Conservation (phyloP, 2,797 vertebrate species). For the Neosilurus mollespiculum region DNA sequence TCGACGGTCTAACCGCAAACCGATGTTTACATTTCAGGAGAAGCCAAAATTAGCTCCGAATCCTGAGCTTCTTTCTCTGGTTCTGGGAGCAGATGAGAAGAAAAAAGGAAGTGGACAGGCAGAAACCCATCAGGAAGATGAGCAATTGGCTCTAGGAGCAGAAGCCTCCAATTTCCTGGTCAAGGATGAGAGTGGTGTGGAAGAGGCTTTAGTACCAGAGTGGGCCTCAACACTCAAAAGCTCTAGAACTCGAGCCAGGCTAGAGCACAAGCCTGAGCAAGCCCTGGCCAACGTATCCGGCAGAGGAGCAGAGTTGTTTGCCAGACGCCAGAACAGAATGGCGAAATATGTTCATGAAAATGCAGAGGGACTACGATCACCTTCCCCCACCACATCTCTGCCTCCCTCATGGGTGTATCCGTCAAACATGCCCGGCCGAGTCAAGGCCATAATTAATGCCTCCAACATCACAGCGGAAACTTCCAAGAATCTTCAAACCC, state of each 20-base stretch:
- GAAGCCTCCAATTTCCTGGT: slow-evolving; percentile 92
- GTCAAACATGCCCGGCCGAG: slow-evolving; percentile 77
- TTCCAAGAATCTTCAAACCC: slow-evolving; percentile 73
- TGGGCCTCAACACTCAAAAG: slow-evolving; percentile 94
- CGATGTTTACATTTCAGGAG: slow-evolving; percentile 99
- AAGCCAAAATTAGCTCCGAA: slow-evolving; percentile 89
- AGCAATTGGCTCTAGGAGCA: slow-evolving; percentile 90
- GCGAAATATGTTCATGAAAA: slow-evolving; percentile 89
- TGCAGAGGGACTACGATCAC: slow-evolving; percentile 78
- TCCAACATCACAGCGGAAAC: slow-evolving; percentile 79
- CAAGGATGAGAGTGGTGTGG: slow-evolving; percentile 62
- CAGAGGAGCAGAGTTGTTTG: slow-evolving; percentile 93
- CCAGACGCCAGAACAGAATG: slow-evolving; percentile 93
- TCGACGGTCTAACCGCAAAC: slow-evolving; percentile 76
- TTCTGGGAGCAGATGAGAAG: slow-evolving; percentile 86
- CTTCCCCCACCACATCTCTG: slow-evolving; percentile 92
- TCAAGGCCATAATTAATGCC: slow-evolving; percentile 81
- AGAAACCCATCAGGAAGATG: slow-evolving; percentile 73
- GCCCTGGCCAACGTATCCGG: slow-evolving; percentile 85
- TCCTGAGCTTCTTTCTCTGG: slow-evolving; percentile 91
- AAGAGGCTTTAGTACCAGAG: slow-evolving; percentile 71
- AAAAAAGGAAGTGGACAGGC: slow-evolving; percentile 81
- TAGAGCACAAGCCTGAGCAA: slow-evolving; percentile 82
- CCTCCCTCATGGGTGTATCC: slow-evolving; percentile 95
- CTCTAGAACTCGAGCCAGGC: slow-evolving; percentile 81